Evolutionary conservation across 64 coral and sea anemone genomes (phyloP), one percentile per base, ranked within the genome.

Genomic region (Trachythela sp.): DNA sequence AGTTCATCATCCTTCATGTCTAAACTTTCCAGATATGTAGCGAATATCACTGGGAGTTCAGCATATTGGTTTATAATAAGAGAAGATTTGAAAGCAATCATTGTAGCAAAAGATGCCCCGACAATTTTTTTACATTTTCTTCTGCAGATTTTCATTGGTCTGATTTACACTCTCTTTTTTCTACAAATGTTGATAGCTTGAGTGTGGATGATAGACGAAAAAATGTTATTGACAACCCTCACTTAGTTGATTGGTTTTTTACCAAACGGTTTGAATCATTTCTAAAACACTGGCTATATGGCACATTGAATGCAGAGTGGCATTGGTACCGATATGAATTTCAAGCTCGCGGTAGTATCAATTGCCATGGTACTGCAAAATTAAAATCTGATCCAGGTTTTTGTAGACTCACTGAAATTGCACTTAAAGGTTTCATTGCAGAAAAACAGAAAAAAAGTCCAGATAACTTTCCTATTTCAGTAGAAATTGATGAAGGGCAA

Each of bases 271-370:
- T 68, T 6, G 59, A 68, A 68, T 68, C 59, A 31, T 68, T 68
- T 68, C 59, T 68, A 68, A 68, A 68, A 14, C 59, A 68, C 59
- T 68, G 59, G 59, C 59, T 68, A 68, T 68, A 68, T 68, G 59
- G 14, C 59, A 68, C 59, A 68, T 68, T 68, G 18, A 68, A 68
- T 68, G 59, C 59, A 68, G 59, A 68, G 59, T 22, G 59, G 59
- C 59, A 68, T 68, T 68, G 59, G 59, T 68, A 68, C 30, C 20
- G 59, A 68, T 68, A 68, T 68, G 59, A 68, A 68, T 68, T 68
- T 68, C 59, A 68, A 68, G 59, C 59, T 68, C 59, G 59, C 3
- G 59, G 59, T 68, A 68, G 59, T 68, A 45, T 45, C 42, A 4
- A 45, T 11, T 45, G 42, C 42, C 42, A 45, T 45, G 42, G 42